Evolutionary conservation across 2,113 vertebrate genomes (phyloP).

Genomic region (Anhinga rufa): DNA sequence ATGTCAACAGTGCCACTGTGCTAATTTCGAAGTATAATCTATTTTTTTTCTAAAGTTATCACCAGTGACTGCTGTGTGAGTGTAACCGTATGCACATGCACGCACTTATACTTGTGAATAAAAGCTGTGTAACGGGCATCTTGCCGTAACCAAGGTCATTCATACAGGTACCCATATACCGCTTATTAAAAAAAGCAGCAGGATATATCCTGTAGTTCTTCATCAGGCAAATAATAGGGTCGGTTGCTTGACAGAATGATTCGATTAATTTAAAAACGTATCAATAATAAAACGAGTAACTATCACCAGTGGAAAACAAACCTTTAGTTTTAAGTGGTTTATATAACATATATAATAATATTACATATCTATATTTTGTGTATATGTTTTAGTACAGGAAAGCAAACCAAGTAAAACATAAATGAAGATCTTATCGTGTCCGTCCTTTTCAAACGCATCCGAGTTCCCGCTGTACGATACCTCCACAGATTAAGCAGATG

Average conservation of each 20-base stretch:
- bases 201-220: not conserved
- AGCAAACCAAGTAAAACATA: not conserved
- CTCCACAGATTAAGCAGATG: conserved; percentile 96
- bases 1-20: not conserved
- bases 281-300: not conserved
- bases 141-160: not conserved
- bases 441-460: not conserved
- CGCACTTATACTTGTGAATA: not conserved
- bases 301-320: not conserved
- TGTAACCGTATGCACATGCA: not conserved
- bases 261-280: not conserved
- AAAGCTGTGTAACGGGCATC: not conserved
- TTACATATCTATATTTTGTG: too few relatives aligned
- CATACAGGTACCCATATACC: not conserved
- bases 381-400: not conserved
- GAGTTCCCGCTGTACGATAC: conserved; percentile 53
- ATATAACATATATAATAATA: not conserved
- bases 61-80: not conserved
- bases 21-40: not conserved
- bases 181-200: not conserved
- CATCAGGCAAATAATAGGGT: not conserved
- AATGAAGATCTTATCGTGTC: not conserved
- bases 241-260: not conserved
- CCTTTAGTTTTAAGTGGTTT: not conserved
- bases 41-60: not conserved